Conservation (phyloP, 2,113 vertebrate genomes). For the Rhinogobius similis region DNA sequence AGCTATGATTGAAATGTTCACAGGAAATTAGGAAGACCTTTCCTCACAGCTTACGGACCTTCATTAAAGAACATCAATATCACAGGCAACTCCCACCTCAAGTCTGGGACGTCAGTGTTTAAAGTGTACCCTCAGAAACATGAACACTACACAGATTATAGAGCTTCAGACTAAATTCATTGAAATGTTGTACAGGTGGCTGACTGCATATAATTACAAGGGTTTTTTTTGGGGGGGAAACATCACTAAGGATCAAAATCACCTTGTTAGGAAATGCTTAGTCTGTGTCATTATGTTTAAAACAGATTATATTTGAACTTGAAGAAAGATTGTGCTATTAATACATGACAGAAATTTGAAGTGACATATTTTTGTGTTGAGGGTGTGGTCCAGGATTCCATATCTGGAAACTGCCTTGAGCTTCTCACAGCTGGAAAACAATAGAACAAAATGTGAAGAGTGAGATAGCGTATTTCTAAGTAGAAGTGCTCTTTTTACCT, state of each 20-base stretch:
- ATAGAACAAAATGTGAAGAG: slow-evolving; percentile 1
- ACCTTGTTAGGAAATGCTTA: background rate
- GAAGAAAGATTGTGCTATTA: background rate
- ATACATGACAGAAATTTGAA: background rate
- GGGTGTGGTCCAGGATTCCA: slow-evolving; percentile 17
- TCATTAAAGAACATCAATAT: background rate
- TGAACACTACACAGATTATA: background rate
- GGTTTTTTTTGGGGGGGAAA: background rate
- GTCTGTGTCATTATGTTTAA: background rate
- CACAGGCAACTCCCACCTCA: background rate
- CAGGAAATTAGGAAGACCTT: slow-evolving; percentile 26
- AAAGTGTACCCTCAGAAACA: background rate
- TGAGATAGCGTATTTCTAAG: background rate
- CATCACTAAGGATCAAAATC: background rate
- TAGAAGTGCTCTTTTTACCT: slow-evolving; percentile 2
- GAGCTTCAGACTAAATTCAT: background rate
- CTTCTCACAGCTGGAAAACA: slow-evolving; percentile 20
- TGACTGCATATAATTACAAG: background rate
- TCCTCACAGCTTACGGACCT: slow-evolving; percentile 4
- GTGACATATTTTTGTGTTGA: slow-evolving; percentile 3
- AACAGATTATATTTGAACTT: background rate
- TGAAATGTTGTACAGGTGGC: background rate
- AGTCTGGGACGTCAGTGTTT: background rate
- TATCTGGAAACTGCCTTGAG: background rate
- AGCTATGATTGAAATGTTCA: slow-evolving; percentile 39